phyloP scores from a whole-genome alignment of 1,140 invertebrate species.

The Bombus haemorrhoidalis region DNA sequence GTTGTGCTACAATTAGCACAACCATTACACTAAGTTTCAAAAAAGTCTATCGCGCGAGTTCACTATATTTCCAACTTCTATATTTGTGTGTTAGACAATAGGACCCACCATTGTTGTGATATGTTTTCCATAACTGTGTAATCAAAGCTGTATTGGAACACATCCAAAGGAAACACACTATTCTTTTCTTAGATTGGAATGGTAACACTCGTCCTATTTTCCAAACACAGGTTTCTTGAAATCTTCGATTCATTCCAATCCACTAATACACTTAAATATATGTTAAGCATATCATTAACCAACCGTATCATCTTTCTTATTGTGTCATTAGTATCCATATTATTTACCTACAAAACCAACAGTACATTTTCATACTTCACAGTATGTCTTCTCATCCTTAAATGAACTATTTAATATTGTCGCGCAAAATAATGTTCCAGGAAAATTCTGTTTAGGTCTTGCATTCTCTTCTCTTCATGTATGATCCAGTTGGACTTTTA shows the following conservation, averaged over 20 bases:
- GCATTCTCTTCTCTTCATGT: not conserved
- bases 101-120: slow-evolving; percentile 43
- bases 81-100: slow-evolving; percentile 6
- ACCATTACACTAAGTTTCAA: slow-evolving; percentile 42
- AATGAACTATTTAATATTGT: not conserved
- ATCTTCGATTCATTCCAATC: slow-evolving; percentile 22
- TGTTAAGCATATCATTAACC: not conserved
- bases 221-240: slow-evolving; percentile 53
- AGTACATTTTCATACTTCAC: slow-evolving; percentile 3
- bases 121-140: slow-evolving; percentile 27
- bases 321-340: slow-evolving; percentile 12
- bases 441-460: slow-evolving; percentile 18
- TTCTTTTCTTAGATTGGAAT: slow-evolving; percentile 59
- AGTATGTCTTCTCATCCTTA: slow-evolving; percentile 8
- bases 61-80: slow-evolving; percentile 18
- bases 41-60: slow-evolving; percentile 43
- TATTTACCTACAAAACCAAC: slow-evolving; percentile 19
- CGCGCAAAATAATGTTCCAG: slow-evolving; percentile 6
- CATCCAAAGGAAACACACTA: slow-evolving; percentile 60
- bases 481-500: slow-evolving; percentile 29
- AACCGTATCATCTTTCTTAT: not conserved
- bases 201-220: slow-evolving; percentile 63
- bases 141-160: slow-evolving; percentile 56
- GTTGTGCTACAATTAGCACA: slow-evolving; percentile 25
- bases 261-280: slow-evolving; percentile 18